phyloP scores from a whole-genome alignment of 92 coral and sea anemone genomes.

The Heteractis magnifica region DNA sequence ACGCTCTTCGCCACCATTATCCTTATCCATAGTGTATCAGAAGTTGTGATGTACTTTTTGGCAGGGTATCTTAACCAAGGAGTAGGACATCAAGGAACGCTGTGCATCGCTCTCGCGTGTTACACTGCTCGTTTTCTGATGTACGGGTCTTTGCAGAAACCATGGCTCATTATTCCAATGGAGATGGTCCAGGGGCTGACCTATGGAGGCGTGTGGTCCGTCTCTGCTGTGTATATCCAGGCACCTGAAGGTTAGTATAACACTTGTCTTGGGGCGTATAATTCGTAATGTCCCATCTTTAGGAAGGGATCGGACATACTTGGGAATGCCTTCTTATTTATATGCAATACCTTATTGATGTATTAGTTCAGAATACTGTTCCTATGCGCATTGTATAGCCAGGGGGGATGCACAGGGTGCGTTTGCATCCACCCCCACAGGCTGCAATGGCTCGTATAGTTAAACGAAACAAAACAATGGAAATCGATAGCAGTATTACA shows the following conservation, averaged over 20 bases:
- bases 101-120: slow-evolving; percentile 77
- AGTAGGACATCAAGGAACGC: slow-evolving; percentile 72
- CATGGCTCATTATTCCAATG: slow-evolving; percentile 83
- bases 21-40: slow-evolving; percentile 71
- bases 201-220: slow-evolving; percentile 85
- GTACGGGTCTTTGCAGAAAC: slow-evolving; percentile 66
- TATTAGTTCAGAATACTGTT: too few relatives aligned
- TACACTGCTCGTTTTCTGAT: slow-evolving; percentile 83
- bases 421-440: too few relatives aligned
- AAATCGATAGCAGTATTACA: too few relatives aligned
- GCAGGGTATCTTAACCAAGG: slow-evolving; percentile 54
- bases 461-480: too few relatives aligned
- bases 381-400: too few relatives aligned
- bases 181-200: slow-evolving; percentile 85
- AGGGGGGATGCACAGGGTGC: too few relatives aligned
- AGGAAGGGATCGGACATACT: too few relatives aligned
- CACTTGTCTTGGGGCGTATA: neutral
- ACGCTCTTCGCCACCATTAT: slow-evolving; percentile 63
- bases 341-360: too few relatives aligned
- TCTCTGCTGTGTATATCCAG: slow-evolving; percentile 67
- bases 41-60: slow-evolving; percentile 68
- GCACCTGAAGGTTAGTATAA: slow-evolving; percentile 65
- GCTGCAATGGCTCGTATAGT: too few relatives aligned
- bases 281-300: too few relatives aligned
- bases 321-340: too few relatives aligned